Conservation (phyloP, 2,888 invertebrate species). For the Idaea straminata region DNA sequence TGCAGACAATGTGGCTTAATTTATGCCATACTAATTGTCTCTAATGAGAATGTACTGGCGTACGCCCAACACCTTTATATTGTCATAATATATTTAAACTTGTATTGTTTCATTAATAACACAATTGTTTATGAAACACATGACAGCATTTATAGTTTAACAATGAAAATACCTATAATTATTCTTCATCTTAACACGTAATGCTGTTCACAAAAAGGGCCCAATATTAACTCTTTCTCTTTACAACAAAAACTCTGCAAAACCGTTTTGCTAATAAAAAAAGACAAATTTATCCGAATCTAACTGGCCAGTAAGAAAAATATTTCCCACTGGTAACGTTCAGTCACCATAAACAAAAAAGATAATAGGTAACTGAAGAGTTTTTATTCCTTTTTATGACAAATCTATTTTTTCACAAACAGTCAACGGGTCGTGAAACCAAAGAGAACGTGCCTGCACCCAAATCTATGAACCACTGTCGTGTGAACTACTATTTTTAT, state of each 20-base stretch:
- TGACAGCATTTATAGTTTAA: background rate
- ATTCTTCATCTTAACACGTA: background rate
- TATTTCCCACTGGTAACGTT: background rate
- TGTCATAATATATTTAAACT: slow-evolving; percentile 3
- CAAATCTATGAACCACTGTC: slow-evolving; percentile 43
- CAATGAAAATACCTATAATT: slow-evolving; percentile 8
- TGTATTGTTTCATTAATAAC: slow-evolving; percentile 1
- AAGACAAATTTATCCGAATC: background rate
- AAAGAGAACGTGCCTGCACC: slow-evolving; percentile 61
- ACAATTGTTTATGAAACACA: background rate
- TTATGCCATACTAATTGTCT: slow-evolving; percentile 69
- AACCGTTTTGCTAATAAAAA: background rate
- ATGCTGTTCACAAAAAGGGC: background rate
- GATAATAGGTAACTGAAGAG: slow-evolving; percentile 21
- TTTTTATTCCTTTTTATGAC: slow-evolving; percentile 26
- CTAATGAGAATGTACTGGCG: slow-evolving; percentile 67
- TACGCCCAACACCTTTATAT: slow-evolving; percentile 43
- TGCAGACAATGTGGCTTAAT: slow-evolving; percentile 53
- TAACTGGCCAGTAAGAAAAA: background rate
- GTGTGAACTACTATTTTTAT: slow-evolving; percentile 49
- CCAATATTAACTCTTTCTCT: background rate
- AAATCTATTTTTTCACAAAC: slow-evolving; percentile 34
- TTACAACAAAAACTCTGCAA: background rate
- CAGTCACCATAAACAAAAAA: slow-evolving; percentile 8
- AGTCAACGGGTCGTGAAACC: slow-evolving; percentile 72